Conservation (phyloP, 2,113 vertebrate species). For the Erinaceus europaeus region DNA sequence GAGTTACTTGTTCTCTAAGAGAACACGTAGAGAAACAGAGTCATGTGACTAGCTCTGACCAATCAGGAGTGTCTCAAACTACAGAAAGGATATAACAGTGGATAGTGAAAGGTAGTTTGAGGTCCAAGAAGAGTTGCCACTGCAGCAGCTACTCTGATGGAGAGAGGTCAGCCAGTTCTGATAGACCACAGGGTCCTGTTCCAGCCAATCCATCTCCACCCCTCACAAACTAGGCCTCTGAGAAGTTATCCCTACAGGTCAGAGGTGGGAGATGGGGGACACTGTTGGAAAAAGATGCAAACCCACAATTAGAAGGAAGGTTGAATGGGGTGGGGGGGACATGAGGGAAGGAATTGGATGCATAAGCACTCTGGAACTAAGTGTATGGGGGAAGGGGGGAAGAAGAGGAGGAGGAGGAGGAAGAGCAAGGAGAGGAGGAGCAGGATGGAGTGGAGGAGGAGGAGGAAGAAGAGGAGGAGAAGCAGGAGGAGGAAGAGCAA, state of each 20-base stretch:
- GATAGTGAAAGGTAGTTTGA: too few relatives aligned
- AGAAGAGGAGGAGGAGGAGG: not conserved
- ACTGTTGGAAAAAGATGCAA: not conserved
- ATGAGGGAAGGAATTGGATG: too few relatives aligned
- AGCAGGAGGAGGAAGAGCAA: too few relatives aligned
- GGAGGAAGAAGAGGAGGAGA: too few relatives aligned
- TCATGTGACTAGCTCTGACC: not conserved
- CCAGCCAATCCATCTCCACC: not conserved
- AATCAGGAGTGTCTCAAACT: not conserved
- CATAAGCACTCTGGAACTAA: not conserved
- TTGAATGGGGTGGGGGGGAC: too few relatives aligned
- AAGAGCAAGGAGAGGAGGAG: too few relatives aligned
- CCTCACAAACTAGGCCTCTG: not conserved
- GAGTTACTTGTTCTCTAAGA: too few relatives aligned
- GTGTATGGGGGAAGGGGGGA: not conserved
- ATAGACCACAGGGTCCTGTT: not conserved
- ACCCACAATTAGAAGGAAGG: too few relatives aligned
- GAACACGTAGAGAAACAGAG: too few relatives aligned
- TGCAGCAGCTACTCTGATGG: too few relatives aligned
- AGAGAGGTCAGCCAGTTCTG: not conserved
- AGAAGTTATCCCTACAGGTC: not conserved
- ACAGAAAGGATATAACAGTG: not conserved
- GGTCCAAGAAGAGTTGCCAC: too few relatives aligned
- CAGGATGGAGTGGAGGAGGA: not conserved
- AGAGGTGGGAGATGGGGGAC: not conserved